Evolutionary conservation across 2,888 invertebrate species (phyloP).

Genomic region (Himalopsyche kuldschensis): DNA sequence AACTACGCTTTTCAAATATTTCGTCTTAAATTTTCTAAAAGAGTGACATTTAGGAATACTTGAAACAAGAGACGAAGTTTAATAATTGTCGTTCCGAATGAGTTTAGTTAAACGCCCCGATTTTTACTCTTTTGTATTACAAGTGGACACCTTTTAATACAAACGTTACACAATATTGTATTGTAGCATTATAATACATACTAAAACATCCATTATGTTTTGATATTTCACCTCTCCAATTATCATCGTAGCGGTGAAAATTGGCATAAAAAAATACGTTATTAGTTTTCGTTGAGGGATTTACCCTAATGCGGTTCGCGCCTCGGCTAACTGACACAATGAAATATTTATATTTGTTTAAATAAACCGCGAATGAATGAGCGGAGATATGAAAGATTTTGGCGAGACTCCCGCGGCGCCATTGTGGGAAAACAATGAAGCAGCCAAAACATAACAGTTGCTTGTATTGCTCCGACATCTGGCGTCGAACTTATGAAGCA

Average conservation of each 20-base stretch:
- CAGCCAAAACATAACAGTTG: constrained; percentile 3
- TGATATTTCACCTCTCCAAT: constrained; percentile 13
- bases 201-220: not conserved
- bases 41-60: too few species aligned
- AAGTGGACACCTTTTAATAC: not conserved
- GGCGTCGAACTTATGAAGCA: not conserved
- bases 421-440: constrained; percentile 11
- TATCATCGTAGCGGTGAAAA: constrained; percentile 14
- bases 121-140: not conserved
- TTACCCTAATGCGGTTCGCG: constrained; percentile 9
- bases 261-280: not conserved
- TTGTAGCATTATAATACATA: not conserved
- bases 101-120: not conserved
- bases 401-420: constrained; percentile 17
- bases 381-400: not conserved
- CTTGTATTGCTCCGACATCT: not conserved
- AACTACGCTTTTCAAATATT: too few species aligned
- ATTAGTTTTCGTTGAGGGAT: not conserved
- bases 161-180: constrained; percentile 2
- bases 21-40: too few species aligned
- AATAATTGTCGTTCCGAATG: constrained; percentile 3
- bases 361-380: constrained; percentile 14
- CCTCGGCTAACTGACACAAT: constrained; percentile 16
- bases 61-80: too few species aligned
- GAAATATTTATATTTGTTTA: constrained; percentile 27